Base-by-base conservation (phyloP, 2,797 vertebrate species). In the Thalassophryne amazonica region DNA sequence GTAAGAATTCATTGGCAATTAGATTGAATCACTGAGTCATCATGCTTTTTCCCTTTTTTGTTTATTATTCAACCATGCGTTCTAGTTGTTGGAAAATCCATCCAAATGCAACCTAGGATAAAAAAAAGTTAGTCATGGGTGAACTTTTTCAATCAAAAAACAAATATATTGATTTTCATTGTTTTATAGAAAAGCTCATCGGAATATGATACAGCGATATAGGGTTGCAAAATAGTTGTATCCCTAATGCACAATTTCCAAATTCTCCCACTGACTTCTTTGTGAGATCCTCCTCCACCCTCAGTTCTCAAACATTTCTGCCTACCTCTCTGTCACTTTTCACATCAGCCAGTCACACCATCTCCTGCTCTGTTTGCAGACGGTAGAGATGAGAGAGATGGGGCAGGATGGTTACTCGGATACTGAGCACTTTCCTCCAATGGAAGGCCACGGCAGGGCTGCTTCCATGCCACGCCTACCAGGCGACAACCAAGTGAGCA, bases 401-500 rank as follows among this genome's bases (percentile, higher is more conserved):
- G 91, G 90, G 77, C 90, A 90, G 69, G 95, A 98, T 19, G 94
- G 92, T 87, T 94, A 93, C 89, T 95, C 94, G 4, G 94, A 98
- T 92, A 94, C 91, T 21, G 95, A 97, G 80, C 93, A 91, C 86
- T 94, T 93, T 91, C 91, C 93, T 83, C 93, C 94, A 85, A 93
- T 93, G 91, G 95, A 97, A 90, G 95, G 94, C 63, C 94, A 97
- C 42, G 89, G 94, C 87, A 93, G 95, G 62, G 95, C 95, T 11
- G 92, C 93, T 86, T 98, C 96, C 89, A 97, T 97, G 96, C 96
- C 96, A 49, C 92, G 96, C 76, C 93, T 98, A 75, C 94, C 95
- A n/a, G 94, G 93, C 29, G 94, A 97, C 84, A 94, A 95, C 92
- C 96, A 98, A 95, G 95, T 98, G 93, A 97, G 94, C 86, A 88